Conservation (phyloP, 2,888 invertebrate genomes). For the Auanema freiburgensis region DNA sequence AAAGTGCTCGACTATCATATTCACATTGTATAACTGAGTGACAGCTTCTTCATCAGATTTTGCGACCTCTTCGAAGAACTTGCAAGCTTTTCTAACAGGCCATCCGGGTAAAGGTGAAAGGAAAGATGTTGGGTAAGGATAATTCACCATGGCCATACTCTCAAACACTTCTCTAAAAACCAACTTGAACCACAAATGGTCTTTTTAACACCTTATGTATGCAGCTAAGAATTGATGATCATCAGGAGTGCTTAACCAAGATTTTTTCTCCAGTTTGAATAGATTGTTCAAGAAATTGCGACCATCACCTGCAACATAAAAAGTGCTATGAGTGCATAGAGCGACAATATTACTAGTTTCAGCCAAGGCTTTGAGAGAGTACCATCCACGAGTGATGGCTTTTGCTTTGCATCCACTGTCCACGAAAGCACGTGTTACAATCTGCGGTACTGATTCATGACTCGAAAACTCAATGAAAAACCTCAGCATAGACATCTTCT, state of each 20-base stretch:
- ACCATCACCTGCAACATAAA: slow-evolving; percentile 71
- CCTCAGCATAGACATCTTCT: slow-evolving; percentile 45
- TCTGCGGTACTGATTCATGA: slow-evolving; percentile 61
- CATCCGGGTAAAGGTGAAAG: slow-evolving; percentile 77
- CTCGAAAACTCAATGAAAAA: slow-evolving; percentile 12
- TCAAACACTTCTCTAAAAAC: slow-evolving; percentile 62
- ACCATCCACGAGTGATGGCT: slow-evolving; percentile 81
- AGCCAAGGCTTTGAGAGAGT: slow-evolving; percentile 70
- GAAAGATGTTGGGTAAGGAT: slow-evolving; percentile 85
- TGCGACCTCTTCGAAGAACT: slow-evolving; percentile 66
- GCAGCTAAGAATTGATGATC: slow-evolving; percentile 34
- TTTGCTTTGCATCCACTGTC: slow-evolving; percentile 67
- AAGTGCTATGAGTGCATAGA: not conserved
- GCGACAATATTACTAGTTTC: slow-evolving; percentile 68
- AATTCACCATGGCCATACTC: slow-evolving; percentile 89
- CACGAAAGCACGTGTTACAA: slow-evolving; percentile 79
- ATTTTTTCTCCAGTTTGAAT: slow-evolving; percentile 76
- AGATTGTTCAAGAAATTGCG: slow-evolving; percentile 74
- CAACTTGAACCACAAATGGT: no score
- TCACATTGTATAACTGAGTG: slow-evolving; percentile 35
- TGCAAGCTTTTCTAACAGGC: slow-evolving; percentile 69
- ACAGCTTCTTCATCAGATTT: slow-evolving; percentile 37
- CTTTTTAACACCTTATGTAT: slow-evolving; percentile 20
- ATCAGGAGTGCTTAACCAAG: slow-evolving; percentile 55
- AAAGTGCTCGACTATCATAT: not conserved